Evolutionary conservation across 1,140 invertebrate genomes (phyloP), one percentile per base, ranked within the genome.

Genomic region (Apolygus lucorum): DNA sequence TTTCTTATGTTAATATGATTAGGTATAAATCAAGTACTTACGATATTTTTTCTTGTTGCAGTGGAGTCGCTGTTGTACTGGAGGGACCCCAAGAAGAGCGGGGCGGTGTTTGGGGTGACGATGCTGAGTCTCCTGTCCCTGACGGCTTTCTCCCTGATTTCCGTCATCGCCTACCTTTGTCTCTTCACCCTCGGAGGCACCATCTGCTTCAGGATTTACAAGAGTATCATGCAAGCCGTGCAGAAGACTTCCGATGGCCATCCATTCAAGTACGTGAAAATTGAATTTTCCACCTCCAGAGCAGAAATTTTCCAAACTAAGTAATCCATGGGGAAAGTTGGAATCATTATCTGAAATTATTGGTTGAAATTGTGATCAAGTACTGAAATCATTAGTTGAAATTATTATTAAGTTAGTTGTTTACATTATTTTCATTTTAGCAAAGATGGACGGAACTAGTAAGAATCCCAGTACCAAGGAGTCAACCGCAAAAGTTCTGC

Each of bases 191-290:
- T 99, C 52, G 83, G 85, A 62, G 90, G 86, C 72, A 93, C 95
- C 71, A 85, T 97, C 76, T 87, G 87, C 77, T 98, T 96, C 86
- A 88, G 95, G 78, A 87, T 98, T 75, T 98, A 98, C 85, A 97
- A 96, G 84, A 93, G 90, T 78, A 88, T 98, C 74, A 86, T 97
- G 78, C 92, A 95, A 77, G 94, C 95, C 73, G 88, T 99, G 72
- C 95, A 98, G 81, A 99, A 99, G 81, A 96, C 94, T 73, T 90
- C 90, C 75, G 95, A 97, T 77, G 93, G 93, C 78, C 94, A 99
- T 82, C 95, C 96, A 70, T 98, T 98, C 88, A 95, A 96, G 93
- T 95, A 79, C 88, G 86, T 83, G 29, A 54, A 63, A 13, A 28
- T 68, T 24, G 34, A 17, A 67, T 49, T 62, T 63, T 63, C n/a